Evolutionary conservation across 2,888 invertebrate genomes (phyloP).

Genomic region (Megastigmus dorsalis): DNA sequence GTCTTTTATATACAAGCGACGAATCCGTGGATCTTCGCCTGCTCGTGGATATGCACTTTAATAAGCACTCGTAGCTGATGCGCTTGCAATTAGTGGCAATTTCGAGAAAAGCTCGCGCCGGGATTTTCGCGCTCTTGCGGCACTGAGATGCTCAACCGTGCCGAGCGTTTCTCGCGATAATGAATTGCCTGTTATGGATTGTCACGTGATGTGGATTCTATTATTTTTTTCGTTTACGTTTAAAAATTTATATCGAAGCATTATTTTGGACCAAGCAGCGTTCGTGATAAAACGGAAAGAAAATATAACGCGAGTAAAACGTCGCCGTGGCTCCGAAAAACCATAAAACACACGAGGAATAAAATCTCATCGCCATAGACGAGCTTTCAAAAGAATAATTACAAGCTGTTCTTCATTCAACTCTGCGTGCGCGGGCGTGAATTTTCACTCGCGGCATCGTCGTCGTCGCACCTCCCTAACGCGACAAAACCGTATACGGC

Average conservation of each 20-base stretch:
- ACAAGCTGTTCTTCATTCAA: conserved; percentile 9
- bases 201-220: background rate
- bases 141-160: too few relatives aligned
- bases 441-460: too few relatives aligned
- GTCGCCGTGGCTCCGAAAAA: too few relatives aligned
- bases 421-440: background rate
- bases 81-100: conserved; percentile 15
- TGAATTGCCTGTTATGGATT: background rate
- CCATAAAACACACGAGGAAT: too few relatives aligned
- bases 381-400: conserved; percentile 18
- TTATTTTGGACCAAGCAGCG: too few relatives aligned
- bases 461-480: too few relatives aligned
- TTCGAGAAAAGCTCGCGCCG: background rate
- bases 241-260: too few relatives aligned
- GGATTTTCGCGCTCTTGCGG: background rate
- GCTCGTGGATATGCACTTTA: conserved; percentile 24
- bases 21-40: background rate
- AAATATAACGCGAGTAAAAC: conserved; percentile 2
- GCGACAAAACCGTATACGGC: too few relatives aligned
- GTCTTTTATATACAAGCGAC: conserved; percentile 17
- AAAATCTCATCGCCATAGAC: background rate
- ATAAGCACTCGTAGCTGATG: conserved; percentile 29
- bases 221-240: too few relatives aligned
- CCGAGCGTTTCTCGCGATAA: too few relatives aligned
- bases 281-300: background rate